Percentiles rank a stretch among this genome's conserved stretches.
phyloP scores from a whole-genome alignment of 2,113 vertebrate species.

The Boleophthalmus pectinirostris region DNA sequence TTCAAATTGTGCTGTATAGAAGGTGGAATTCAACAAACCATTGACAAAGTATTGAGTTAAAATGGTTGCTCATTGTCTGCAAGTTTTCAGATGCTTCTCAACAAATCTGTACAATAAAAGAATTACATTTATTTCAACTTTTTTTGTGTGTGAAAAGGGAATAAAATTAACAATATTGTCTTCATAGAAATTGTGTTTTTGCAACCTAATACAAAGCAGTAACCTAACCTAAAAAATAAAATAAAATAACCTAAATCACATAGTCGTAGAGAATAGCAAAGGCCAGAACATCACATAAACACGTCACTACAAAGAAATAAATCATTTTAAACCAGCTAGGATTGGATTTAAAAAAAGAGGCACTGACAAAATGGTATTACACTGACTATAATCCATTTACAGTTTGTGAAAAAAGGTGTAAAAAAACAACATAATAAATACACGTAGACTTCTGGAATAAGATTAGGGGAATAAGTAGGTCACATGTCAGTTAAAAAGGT shows the following conservation, averaged over 20 bases:
- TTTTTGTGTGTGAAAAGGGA: too few relatives aligned
- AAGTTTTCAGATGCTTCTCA: too few relatives aligned
- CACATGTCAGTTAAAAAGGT: conserved; percentile 48
- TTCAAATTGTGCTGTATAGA: too few relatives aligned
- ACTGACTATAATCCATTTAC: conserved; percentile 9
- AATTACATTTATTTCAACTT: too few relatives aligned
- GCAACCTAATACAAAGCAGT: not conserved
- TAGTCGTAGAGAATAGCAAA: not conserved
- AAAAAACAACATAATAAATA: conserved; percentile 11
- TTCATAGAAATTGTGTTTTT: too few relatives aligned
- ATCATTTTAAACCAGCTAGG: conserved; percentile 15
- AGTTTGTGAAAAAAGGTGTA: not conserved
- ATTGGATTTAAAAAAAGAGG: conserved; percentile 53
- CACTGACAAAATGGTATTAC: conserved; percentile 43
- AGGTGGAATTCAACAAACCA: too few relatives aligned
- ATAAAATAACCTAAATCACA: not conserved
- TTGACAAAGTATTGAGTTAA: too few relatives aligned
- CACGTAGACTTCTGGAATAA: not conserved
- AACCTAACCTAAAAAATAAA: too few relatives aligned
- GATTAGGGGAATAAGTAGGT: conserved; percentile 26
- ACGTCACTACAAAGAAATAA: conserved; percentile 11
- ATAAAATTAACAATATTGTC: too few relatives aligned
- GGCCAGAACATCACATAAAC: conserved; percentile 10
- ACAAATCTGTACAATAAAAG: too few relatives aligned
- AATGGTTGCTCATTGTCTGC: too few relatives aligned